phyloP scores from a whole-genome alignment of 2,888 invertebrate genomes.

The Mamestra brassicae region DNA sequence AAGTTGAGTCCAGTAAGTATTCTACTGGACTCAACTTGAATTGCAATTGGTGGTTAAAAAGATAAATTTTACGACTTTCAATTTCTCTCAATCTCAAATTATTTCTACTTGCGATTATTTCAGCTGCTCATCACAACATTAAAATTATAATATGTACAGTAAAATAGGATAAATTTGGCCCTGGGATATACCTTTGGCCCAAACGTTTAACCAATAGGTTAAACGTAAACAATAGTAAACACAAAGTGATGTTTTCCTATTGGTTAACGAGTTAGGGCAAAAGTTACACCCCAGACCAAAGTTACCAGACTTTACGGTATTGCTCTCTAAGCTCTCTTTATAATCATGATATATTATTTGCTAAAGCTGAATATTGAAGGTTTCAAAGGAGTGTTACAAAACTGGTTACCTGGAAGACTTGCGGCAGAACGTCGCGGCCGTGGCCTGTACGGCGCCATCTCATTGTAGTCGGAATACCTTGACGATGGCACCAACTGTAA shows the following conservation, averaged over 20 bases:
- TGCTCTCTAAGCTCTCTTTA: neutral
- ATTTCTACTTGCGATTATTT: neutral
- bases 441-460: slow-evolving; percentile 88
- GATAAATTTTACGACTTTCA: neutral
- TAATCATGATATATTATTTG: neutral
- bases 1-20: too few species aligned
- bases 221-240: too few species aligned
- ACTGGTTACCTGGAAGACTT: slow-evolving; percentile 85
- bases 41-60: neutral
- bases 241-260: too few species aligned
- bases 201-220: too few species aligned
- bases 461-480: slow-evolving; percentile 88
- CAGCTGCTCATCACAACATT: slow-evolving; percentile 15
- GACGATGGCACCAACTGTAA: slow-evolving; percentile 85
- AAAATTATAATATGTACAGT: neutral
- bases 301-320: too few species aligned
- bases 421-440: slow-evolving; percentile 87
- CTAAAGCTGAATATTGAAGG: slow-evolving; percentile 4
- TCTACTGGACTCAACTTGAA: neutral
- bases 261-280: too few species aligned
- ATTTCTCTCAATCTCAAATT: neutral
- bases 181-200: too few species aligned
- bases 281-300: too few species aligned
- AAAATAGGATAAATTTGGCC: too few species aligned
- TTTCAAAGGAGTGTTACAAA: neutral